Evolutionary conservation across 2,888 invertebrate genomes (phyloP).

Genomic region (Agrilus biguttatus): DNA sequence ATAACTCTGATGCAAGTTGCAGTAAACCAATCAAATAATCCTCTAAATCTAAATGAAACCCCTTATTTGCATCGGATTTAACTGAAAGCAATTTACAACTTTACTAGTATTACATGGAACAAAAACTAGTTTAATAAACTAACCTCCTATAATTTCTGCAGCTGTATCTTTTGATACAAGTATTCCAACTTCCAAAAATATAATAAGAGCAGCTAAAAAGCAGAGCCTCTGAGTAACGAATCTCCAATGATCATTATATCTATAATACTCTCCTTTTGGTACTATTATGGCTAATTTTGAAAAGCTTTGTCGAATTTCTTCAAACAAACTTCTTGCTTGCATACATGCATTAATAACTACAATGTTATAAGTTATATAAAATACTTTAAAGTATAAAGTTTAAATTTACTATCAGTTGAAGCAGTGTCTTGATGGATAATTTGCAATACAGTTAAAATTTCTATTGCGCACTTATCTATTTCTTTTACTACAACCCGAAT

Average conservation of each 20-base stretch:
- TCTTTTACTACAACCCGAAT: constrained; percentile 58
- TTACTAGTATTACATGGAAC: background rate
- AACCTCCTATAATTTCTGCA: constrained; percentile 66
- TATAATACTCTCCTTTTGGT: constrained; percentile 66
- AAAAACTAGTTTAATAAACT: constrained; percentile 17
- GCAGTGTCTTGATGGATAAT: constrained; percentile 60
- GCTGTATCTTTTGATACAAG: constrained; percentile 60
- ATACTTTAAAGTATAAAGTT: constrained; percentile 2
- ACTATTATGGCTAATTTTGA: constrained; percentile 47
- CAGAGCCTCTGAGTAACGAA: constrained; percentile 67
- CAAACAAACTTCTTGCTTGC: constrained; percentile 34
- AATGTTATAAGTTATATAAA: constrained; percentile 3
- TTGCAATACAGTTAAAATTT: constrained; percentile 67
- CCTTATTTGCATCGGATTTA: constrained; percentile 49
- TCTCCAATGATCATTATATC: constrained; percentile 82
- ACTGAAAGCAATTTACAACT: constrained; percentile 38
- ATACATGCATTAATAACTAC: constrained; percentile 9
- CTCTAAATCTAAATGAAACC: constrained; percentile 81
- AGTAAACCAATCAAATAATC: constrained; percentile 79
- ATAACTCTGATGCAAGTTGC: constrained; percentile 69
- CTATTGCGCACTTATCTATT: constrained; percentile 63
- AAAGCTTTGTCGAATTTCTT: constrained; percentile 49
- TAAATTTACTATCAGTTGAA: constrained; percentile 48
- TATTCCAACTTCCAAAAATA: constrained; percentile 67
- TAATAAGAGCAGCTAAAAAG: constrained; percentile 60